These are phyloP conservation scores for Arrhamphus sclerolepis DNA, from an alignment of 2,797 vertebrate species.

Conservation along the genomic window DNA sequence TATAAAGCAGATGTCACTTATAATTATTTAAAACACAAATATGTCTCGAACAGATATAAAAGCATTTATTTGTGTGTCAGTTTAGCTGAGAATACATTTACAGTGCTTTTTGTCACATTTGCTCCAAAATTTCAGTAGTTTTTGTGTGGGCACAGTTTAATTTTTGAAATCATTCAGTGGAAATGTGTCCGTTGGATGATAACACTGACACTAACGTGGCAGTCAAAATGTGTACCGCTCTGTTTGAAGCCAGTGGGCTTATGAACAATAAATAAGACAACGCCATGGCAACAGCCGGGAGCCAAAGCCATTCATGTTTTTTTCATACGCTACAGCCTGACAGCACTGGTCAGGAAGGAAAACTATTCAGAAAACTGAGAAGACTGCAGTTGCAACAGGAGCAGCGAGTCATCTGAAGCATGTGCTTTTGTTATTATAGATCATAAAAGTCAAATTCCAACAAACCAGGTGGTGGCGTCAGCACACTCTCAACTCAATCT, in stretches of 20 bases:
- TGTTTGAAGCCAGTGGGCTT: conserved; percentile 67
- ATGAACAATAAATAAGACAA: conserved; percentile 74
- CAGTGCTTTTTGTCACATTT: conserved; percentile 2
- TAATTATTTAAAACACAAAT: conserved; percentile 13
- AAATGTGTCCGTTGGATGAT: conserved; percentile 70
- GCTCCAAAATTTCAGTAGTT: conserved; percentile 16
- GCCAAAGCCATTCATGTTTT: conserved; percentile 62
- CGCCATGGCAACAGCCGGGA: conserved; percentile 68
- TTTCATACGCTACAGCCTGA: conserved; percentile 29
- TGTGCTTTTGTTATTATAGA: conserved; percentile 42
- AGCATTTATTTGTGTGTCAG: conserved; percentile 5
- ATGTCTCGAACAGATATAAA: neutral
- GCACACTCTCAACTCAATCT: conserved; percentile 36
- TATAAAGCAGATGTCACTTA: neutral
- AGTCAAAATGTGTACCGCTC: conserved; percentile 46
- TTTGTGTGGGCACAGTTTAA: conserved; percentile 17
- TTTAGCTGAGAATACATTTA: conserved; percentile 14
- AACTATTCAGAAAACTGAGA: conserved; percentile 45
- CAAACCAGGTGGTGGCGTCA: conserved; percentile 34
- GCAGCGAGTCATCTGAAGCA: conserved; percentile 36
- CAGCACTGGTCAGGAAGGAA: conserved; percentile 46
- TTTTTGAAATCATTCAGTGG: conserved; percentile 51
- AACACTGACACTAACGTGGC: conserved; percentile 62
- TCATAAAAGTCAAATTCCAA: conserved; percentile 52
- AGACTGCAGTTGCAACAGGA: conserved; percentile 29